phyloP scores from a whole-genome alignment of 1,140 invertebrate genomes.

The Solenopsis fugax region DNA sequence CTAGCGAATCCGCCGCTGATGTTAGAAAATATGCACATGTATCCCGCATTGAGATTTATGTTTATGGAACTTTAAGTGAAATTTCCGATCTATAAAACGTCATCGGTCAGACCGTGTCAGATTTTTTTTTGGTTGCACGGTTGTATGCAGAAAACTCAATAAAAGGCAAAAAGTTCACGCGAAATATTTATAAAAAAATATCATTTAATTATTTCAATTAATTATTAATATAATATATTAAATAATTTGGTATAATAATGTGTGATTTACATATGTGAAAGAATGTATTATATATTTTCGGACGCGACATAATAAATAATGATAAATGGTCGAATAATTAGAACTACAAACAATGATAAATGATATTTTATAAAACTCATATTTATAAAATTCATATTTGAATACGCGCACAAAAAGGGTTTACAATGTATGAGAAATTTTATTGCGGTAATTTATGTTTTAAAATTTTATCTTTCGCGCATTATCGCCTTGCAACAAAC shows the following conservation, averaged over 20 bases:
- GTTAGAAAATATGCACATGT: conserved; percentile 48
- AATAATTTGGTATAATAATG: not conserved
- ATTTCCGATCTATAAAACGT: conserved; percentile 33
- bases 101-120: conserved; percentile 17
- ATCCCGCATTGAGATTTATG: conserved; percentile 53
- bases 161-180: not conserved
- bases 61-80: conserved; percentile 48
- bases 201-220: not conserved
- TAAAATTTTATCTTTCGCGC: not conserved
- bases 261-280: not conserved
- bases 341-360: not conserved
- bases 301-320: conserved; percentile 3
- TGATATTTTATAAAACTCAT: not conserved
- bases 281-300: not conserved
- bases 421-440: not conserved
- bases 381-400: not conserved
- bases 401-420: not conserved
- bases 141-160: not conserved
- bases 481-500: not conserved
- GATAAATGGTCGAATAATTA: not conserved
- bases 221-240: too few species aligned
- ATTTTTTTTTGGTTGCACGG: not conserved
- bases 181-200: not conserved
- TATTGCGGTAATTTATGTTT: not conserved
- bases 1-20: conserved; percentile 1